These are phyloP conservation scores for Chorisops tibialis DNA, from an alignment of 2,888 invertebrate genomes.

Conservation along the genomic window DNA sequence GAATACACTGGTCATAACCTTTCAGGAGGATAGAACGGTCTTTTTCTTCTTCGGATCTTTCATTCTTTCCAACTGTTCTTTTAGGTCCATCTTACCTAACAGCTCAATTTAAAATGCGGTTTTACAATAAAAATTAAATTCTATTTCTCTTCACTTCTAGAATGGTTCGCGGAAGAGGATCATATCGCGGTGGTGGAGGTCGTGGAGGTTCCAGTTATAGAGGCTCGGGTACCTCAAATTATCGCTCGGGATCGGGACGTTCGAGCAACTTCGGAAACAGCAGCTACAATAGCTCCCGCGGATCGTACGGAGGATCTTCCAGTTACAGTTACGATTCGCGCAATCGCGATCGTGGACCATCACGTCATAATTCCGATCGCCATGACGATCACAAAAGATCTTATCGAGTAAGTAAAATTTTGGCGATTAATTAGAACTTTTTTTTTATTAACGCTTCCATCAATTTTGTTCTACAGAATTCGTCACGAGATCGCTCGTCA, in stretches of 20 bases:
- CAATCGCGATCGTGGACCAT: constrained; percentile 40
- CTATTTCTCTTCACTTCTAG: not conserved
- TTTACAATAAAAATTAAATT: too few species aligned
- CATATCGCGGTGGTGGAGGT: constrained; percentile 38
- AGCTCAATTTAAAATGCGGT: too few species aligned
- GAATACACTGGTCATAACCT: too few species aligned
- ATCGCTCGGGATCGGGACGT: constrained; percentile 11
- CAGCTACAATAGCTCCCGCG: constrained; percentile 41
- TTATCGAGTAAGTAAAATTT: constrained; percentile 44
- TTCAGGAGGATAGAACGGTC: too few species aligned
- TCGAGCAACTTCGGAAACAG: constrained; percentile 35
- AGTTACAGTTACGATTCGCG: constrained; percentile 40
- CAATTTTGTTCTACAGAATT: constrained; percentile 37
- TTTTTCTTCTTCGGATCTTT: too few species aligned
- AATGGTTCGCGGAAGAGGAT: constrained; percentile 46
- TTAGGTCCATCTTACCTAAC: too few species aligned
- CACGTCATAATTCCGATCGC: constrained; percentile 38
- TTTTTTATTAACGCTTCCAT: not conserved
- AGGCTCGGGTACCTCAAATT: constrained; percentile 20
- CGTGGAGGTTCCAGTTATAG: constrained; percentile 40
- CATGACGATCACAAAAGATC: constrained; percentile 45
- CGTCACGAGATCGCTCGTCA: constrained; percentile 46
- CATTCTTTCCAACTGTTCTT: too few species aligned
- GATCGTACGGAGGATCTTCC: constrained; percentile 34
- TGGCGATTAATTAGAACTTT: not conserved